phyloP scores from a whole-genome alignment of 2,888 invertebrate species.

The Drosophila mettleri region DNA sequence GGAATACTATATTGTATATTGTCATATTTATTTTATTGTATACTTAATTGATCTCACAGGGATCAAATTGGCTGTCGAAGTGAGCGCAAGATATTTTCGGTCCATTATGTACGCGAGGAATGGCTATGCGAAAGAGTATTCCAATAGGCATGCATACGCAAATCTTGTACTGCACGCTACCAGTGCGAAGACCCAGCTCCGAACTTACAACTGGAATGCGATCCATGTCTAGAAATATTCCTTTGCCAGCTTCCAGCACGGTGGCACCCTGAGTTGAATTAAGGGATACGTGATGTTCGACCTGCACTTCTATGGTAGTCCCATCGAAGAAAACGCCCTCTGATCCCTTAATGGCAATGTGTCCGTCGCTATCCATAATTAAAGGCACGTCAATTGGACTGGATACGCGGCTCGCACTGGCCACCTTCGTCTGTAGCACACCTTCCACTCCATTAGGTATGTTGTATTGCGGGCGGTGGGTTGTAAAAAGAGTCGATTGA shows the following conservation, averaged over 20 bases:
- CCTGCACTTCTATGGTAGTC: slow-evolving; percentile 90
- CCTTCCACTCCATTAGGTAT: slow-evolving; percentile 88
- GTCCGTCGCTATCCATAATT: slow-evolving; percentile 88
- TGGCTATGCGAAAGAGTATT: slow-evolving; percentile 91
- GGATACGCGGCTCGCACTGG: slow-evolving; percentile 90
- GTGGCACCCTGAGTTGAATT: slow-evolving; percentile 92
- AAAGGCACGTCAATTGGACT: slow-evolving; percentile 90
- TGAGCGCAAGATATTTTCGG: slow-evolving; percentile 84
- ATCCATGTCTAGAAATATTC: slow-evolving; percentile 89
- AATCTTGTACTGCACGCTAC: slow-evolving; percentile 91
- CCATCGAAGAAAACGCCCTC: slow-evolving; percentile 92
- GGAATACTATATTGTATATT: slow-evolving; percentile 39
- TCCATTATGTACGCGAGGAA: slow-evolving; percentile 86
- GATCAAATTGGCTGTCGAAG: slow-evolving; percentile 83
- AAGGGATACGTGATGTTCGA: slow-evolving; percentile 91
- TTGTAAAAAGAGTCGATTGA: slow-evolving; percentile 90
- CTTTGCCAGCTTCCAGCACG: slow-evolving; percentile 89
- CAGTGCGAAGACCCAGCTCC: slow-evolving; percentile 84
- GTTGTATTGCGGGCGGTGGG: slow-evolving; percentile 89
- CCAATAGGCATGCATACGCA: slow-evolving; percentile 96
- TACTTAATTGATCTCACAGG: slow-evolving; percentile 72
- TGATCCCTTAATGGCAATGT: slow-evolving; percentile 90
- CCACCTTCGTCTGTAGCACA: slow-evolving; percentile 88
- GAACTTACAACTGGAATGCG: slow-evolving; percentile 89
- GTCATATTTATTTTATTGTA: slow-evolving; percentile 17